Conservation (phyloP, 2,113 vertebrate genomes). For the Variabilichromis moorii region DNA sequence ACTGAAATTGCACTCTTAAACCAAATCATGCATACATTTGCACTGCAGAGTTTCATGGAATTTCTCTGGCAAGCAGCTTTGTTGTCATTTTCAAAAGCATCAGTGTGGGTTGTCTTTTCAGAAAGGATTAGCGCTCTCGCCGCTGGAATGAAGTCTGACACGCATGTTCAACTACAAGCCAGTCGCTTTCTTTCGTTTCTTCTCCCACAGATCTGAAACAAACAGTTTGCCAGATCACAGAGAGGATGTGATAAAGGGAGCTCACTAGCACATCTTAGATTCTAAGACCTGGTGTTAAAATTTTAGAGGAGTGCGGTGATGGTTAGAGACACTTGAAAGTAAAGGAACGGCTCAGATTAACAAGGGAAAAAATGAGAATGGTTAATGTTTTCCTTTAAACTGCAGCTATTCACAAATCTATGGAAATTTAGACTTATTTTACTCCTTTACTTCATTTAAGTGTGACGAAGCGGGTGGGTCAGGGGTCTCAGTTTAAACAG, state of each 20-base stretch:
- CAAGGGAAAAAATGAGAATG: not conserved
- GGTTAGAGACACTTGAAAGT: not conserved
- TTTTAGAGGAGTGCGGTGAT: not conserved
- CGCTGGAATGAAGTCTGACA: constrained; percentile 16
- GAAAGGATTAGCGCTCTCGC: not conserved
- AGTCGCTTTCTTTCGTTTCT: not conserved
- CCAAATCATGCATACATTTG: not conserved
- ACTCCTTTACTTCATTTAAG: not conserved
- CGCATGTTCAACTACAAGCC: constrained; percentile 2
- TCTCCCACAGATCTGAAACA: not conserved
- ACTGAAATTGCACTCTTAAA: not conserved
- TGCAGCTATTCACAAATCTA: not conserved
- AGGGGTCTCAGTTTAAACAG: not conserved
- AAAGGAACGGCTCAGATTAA: not conserved
- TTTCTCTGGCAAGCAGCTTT: not conserved
- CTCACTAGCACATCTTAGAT: not conserved
- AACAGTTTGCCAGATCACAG: constrained; percentile 8
- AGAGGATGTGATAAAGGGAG: not conserved
- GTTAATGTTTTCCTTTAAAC: not conserved
- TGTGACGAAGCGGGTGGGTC: not conserved
- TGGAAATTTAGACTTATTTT: not conserved
- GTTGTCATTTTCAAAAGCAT: constrained; percentile 2
- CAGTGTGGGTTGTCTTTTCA: not conserved
- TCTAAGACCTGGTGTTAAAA: not conserved
- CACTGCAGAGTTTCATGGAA: not conserved